These are phyloP conservation scores for Heliocidaris tuberculata DNA, from an alignment of 35 echinoderm and acorn worm genomes.

Conservation along the genomic window DNA sequence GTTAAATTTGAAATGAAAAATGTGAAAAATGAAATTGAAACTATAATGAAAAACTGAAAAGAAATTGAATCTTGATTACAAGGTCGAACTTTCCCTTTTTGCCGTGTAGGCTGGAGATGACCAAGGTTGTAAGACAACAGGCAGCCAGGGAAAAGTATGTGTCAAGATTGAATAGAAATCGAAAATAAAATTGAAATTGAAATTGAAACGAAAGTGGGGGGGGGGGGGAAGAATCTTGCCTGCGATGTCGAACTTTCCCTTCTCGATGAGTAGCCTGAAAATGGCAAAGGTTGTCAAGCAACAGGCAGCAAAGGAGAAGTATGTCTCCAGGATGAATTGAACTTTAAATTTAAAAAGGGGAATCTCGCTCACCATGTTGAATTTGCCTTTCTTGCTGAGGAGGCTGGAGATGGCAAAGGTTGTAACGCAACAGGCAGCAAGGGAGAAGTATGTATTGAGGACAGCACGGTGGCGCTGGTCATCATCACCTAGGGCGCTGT, in stretches of 20 bases:
- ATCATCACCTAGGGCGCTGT: conserved; percentile 81
- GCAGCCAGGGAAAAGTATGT: conserved; percentile 93
- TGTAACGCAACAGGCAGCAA: conserved; percentile 83
- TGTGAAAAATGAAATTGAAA: background rate
- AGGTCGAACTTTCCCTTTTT: conserved; percentile 64
- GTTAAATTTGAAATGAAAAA: background rate
- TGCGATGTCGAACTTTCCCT: background rate
- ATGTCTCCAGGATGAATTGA: conserved; percentile 70
- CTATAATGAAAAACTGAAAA: background rate
- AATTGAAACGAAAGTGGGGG: background rate
- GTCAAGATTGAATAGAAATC: conserved; percentile 46
- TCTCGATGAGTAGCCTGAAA: conserved; percentile 34
- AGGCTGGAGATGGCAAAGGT: conserved; percentile 79
- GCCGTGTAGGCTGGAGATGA: conserved; percentile 66
- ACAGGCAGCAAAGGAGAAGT: conserved; percentile 86
- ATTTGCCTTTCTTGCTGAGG: conserved; percentile 86
- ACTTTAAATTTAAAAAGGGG: too few species aligned
- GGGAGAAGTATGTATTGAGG: conserved; percentile 93
- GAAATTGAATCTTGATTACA: background rate
- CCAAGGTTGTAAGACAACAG: conserved; percentile 79
- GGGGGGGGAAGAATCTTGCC: background rate
- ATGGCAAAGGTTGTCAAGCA: conserved; percentile 71
- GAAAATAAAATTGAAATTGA: too few species aligned
- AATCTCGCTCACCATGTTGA: conserved; percentile 78
- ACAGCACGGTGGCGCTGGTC: conserved; percentile 90